phyloP scores from a whole-genome alignment of 2,888 invertebrate genomes.

The Erebia epiphron region DNA sequence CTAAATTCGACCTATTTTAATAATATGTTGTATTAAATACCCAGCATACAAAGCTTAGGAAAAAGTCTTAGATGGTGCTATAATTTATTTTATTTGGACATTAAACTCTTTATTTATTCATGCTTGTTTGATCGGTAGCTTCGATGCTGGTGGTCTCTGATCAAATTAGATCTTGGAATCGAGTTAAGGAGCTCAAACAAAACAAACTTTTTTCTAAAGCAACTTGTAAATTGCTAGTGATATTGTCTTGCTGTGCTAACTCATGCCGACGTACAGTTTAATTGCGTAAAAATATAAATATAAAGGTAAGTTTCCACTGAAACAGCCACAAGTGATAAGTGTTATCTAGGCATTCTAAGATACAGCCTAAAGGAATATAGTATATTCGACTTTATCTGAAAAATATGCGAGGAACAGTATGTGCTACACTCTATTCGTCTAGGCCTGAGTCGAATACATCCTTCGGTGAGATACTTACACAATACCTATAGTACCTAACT shows the following conservation, averaged over 20 bases:
- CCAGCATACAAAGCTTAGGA: no score
- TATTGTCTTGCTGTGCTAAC: slow-evolving; percentile 24
- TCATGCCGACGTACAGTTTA: neutral
- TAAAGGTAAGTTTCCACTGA: neutral
- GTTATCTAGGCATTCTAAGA: neutral
- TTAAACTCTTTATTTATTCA: neutral
- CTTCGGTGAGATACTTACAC: no score
- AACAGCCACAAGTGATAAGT: neutral
- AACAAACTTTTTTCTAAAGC: slow-evolving; percentile 36
- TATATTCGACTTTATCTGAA: no score
- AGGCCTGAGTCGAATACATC: no score
- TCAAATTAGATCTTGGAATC: neutral
- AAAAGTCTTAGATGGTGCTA: neutral
- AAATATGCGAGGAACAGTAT: no score
- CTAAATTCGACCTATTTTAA: no score
- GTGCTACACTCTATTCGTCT: no score
- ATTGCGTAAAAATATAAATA: slow-evolving; percentile 1
- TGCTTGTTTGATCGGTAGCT: neutral
- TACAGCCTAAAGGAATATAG: no score
- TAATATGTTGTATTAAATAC: no score
- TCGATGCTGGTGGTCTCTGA: slow-evolving; percentile 13
- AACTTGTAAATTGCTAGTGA: slow-evolving; percentile 26
- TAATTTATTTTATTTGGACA: neutral
- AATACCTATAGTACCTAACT: no score
- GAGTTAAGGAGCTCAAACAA: slow-evolving; percentile 3